Base-by-base conservation (phyloP, 2,888 invertebrate genomes). In the Melinaea menophilus region DNA sequence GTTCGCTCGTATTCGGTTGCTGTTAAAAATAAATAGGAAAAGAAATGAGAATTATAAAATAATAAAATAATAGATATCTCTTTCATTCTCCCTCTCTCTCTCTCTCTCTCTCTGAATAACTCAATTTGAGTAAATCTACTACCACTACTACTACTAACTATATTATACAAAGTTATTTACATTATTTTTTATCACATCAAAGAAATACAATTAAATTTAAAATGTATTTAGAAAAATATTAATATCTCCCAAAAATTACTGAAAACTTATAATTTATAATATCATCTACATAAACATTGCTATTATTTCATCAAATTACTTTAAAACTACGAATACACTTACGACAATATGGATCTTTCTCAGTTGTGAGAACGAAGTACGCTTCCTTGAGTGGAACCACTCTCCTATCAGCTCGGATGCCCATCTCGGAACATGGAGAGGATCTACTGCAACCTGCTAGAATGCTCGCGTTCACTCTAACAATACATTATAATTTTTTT, bases 341-440 rank as follows among this genome's bases (percentile, higher is more conserved):
- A 93, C 93, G 83, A 68, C 93, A 93, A 62, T 88, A 93, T 0
- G 93, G 93, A 56, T 80, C 69, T 59, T 76, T 80, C 1, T 84
- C 85, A 0, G 90, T 86, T 0, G 93, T 93, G n/a, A 91, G 78
- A 2, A 91, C 90, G 67, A 92, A 92, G 73, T 91, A 93, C 0
- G 84, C 75, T 0, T 93, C 93, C 0, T 73, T 77, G 0, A 91
- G 88, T 3, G 81, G 73, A 35, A 82, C 85, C 58, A 76, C 62
- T 0, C 80, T 79, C 1, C 72, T 72, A 0, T 73, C 69, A 0
- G 93, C 89, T 7, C 79, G 76, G 67, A 93, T 92, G 12, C 93
- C 93, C 92, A 93, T 92, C 75, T 91, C 92, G 0, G 90, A 78
- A 66, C 93, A 93, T 4, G 82, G 83, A 0, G 74, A 75, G 0